Conservation (phyloP, 2,113 vertebrate species). For the Brachyhypopomus gauderio region DNA sequence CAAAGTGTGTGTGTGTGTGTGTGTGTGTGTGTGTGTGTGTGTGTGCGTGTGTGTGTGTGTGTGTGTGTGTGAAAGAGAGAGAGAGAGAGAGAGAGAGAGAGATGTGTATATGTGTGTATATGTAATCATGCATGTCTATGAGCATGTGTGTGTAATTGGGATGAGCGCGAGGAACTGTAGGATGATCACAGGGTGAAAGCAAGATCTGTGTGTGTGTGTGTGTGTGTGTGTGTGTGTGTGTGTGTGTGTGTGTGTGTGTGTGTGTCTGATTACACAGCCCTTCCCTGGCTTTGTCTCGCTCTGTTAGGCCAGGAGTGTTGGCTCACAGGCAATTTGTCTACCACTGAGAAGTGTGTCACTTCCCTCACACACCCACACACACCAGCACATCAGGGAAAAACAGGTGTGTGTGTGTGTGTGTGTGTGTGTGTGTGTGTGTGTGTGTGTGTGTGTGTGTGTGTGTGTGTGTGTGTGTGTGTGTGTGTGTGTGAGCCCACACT, state of each 20-base stretch:
- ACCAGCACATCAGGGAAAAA: background rate
- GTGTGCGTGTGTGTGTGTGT: conserved; percentile 51
- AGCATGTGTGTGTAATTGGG: conserved; percentile 43
- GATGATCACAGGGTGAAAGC: background rate
- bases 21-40: conserved; percentile 29
- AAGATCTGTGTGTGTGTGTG: background rate
- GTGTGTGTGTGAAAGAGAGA: background rate
- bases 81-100: background rate
- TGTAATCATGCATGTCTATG: conserved; percentile 50
- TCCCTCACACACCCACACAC: conserved; percentile 10
- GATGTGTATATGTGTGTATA: conserved; percentile 22
- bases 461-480: conserved; percentile 12
- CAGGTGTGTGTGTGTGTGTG: conserved; percentile 5
- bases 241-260: background rate
- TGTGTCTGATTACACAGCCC: conserved; percentile 36
- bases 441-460: conserved; percentile 16
- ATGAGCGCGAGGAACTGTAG: background rate
- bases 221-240: background rate
- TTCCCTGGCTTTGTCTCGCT: conserved; percentile 45
- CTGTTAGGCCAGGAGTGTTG: conserved; percentile 24
- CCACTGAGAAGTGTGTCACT: conserved; percentile 24
- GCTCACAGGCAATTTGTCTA: conserved; percentile 38
- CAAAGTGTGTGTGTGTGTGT: conserved; percentile 43
- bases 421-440: conserved; percentile 7
- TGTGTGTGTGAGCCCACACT: background rate